Percentiles rank a stretch among this genome's conserved stretches.
These are phyloP conservation scores for Protobothrops mucrosquamatus DNA, from an alignment of 2,113 vertebrate genomes.

Conservation along the genomic window DNA sequence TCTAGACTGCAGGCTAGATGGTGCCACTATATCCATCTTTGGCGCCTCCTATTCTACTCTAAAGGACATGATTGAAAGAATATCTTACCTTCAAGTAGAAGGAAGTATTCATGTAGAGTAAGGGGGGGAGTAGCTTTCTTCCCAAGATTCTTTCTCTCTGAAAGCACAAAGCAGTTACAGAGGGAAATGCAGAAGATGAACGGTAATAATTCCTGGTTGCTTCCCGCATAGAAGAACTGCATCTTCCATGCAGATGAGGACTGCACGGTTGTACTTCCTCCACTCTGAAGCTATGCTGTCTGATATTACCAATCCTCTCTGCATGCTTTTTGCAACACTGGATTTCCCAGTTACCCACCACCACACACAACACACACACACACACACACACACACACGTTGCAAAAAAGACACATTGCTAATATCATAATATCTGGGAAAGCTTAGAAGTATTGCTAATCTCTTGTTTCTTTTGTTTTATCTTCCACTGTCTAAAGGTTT, in stretches of 20 bases:
- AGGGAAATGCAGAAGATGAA: neutral
- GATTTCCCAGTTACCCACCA: neutral
- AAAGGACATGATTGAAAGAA: neutral
- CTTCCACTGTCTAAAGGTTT: neutral
- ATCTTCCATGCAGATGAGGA: neutral
- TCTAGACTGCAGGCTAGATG: neutral
- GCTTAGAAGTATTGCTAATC: neutral
- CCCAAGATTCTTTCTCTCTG: neutral
- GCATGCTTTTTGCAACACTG: neutral
- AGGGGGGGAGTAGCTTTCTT: neutral
- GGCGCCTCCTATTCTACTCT: neutral
- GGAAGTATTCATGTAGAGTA: neutral
- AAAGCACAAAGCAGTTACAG: neutral
- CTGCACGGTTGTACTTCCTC: neutral
- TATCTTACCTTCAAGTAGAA: neutral
- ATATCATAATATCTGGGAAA: neutral
- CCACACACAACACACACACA: no score
- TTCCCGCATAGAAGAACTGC: neutral
- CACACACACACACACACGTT: neutral
- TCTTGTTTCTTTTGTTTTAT: neutral
- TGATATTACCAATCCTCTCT: neutral
- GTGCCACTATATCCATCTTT: neutral
- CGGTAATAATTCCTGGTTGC: neutral
- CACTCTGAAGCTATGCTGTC: neutral
- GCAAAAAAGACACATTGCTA: neutral